Evolutionary conservation across 1,140 invertebrate species (phyloP).

Genomic region (Xylocopa sonorina): DNA sequence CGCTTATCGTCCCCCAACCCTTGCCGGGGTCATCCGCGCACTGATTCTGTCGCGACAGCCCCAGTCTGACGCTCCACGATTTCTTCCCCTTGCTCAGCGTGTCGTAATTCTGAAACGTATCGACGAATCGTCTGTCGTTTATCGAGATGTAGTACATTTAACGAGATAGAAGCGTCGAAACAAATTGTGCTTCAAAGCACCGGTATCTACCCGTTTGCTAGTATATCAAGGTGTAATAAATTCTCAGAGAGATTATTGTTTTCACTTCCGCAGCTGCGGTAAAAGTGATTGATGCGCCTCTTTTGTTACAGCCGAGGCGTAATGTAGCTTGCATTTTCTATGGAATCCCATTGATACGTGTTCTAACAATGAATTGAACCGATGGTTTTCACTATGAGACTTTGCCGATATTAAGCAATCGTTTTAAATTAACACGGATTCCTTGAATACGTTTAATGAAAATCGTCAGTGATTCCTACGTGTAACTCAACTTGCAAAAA

Average conservation of each 20-base stretch:
- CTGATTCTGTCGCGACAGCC: conserved; percentile 76
- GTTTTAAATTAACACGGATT: background rate
- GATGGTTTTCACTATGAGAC: background rate
- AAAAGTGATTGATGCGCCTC: conserved; percentile 14
- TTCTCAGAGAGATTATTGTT: conserved; percentile 7
- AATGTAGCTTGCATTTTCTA: conserved; percentile 5
- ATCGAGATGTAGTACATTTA: too few relatives aligned
- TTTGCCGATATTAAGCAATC: background rate
- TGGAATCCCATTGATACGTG: background rate
- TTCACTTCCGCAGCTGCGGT: conserved; percentile 3
- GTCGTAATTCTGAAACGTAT: conserved; percentile 76
- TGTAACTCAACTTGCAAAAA: background rate
- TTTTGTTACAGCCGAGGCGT: background rate
- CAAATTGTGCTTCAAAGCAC: background rate
- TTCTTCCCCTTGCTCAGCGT: conserved; percentile 79
- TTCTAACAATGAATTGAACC: background rate
- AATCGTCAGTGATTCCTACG: background rate
- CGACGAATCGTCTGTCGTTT: background rate
- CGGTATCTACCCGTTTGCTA: background rate
- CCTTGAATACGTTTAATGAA: background rate
- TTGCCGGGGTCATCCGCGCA: conserved; percentile 78
- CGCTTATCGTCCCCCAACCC: conserved; percentile 82
- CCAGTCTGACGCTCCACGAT: conserved; percentile 80
- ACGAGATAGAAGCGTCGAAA: background rate
- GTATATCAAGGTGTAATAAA: background rate